Evolutionary conservation across 2,888 invertebrate genomes (phyloP), one percentile per base, ranked within the genome.

Genomic region (Bombylius major): DNA sequence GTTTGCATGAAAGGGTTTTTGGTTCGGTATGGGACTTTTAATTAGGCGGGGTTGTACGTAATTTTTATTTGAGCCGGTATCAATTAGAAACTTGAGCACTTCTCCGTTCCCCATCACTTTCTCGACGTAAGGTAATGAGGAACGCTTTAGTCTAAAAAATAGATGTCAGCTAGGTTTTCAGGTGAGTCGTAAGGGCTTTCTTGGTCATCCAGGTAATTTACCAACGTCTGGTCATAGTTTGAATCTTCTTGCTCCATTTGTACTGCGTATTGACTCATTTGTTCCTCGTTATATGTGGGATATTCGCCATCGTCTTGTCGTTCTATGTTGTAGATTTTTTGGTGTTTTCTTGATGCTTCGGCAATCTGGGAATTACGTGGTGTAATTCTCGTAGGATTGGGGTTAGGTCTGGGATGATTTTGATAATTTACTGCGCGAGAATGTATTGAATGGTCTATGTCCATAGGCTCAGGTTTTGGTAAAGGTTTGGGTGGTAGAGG

Each of bases 111-210:
- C 59, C 57, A 57, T 53, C 33, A 48, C 55, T 9, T 54, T 49
- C 50, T 62, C 59, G 33, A 60, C 50, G 44, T 62, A 62, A 3
- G 62, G 62, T 42, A 62, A 49, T 46, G 60, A 61, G 59, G 62
- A 62, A 56, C 50, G 42, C 1, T 47, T 61, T 59, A 60, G 12
- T 55, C 59, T 63, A 60, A 62, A 62, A 62, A 62, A 62, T 60
- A 45, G 3, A 34, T 49, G 32, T 61, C 55, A n/a, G 47, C 48
- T 33, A 51, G 2, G 5, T 33, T 14, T 23, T 50, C 50, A 4
- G 11, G 11, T 42, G 39, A 11, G 4, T 42, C 39, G 11, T 42
- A 42, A 5, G 39, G 12, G 11, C 11, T 42, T 11, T 42, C 39
- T 55, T 49, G 44, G 8, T n/a, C n/a, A n/a, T n/a, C n/a, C n/a